These are phyloP conservation scores for Centropristis striata DNA, from an alignment of 2,113 vertebrate genomes.

Conservation along the genomic window DNA sequence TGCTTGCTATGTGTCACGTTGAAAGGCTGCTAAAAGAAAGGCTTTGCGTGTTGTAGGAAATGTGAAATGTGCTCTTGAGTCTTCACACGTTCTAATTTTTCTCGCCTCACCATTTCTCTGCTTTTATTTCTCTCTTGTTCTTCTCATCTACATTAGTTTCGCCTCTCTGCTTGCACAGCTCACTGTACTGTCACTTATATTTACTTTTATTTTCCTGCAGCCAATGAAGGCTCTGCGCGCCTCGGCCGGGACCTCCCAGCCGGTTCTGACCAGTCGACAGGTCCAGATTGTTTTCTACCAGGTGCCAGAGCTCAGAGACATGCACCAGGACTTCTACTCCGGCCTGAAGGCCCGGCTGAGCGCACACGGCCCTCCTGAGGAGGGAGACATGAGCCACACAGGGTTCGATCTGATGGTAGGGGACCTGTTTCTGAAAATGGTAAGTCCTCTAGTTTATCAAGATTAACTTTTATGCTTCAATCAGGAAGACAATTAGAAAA, in stretches of 20 bases:
- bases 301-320: constrained; percentile 82
- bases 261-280: constrained; percentile 80
- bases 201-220: constrained; percentile 42
- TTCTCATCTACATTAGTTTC: background rate
- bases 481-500: no score
- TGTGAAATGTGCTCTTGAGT: background rate
- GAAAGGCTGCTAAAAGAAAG: background rate
- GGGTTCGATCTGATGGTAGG: constrained; percentile 73
- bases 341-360: constrained; percentile 72
- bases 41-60: background rate
- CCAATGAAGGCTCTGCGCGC: constrained; percentile 86
- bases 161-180: background rate
- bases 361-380: background rate
- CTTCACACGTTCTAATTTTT: background rate
- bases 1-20: no score
- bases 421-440: constrained; percentile 84
- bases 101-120: background rate
- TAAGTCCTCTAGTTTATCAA: constrained; percentile 37
- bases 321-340: constrained; percentile 79
- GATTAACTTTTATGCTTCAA: background rate
- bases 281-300: constrained; percentile 86
- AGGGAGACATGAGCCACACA: background rate
- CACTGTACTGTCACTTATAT: no score
- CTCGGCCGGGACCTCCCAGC: constrained; percentile 86
- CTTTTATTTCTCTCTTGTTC: background rate